Base-by-base conservation (phyloP, 2,797 vertebrate species). In the Fistularia tabacaria region DNA sequence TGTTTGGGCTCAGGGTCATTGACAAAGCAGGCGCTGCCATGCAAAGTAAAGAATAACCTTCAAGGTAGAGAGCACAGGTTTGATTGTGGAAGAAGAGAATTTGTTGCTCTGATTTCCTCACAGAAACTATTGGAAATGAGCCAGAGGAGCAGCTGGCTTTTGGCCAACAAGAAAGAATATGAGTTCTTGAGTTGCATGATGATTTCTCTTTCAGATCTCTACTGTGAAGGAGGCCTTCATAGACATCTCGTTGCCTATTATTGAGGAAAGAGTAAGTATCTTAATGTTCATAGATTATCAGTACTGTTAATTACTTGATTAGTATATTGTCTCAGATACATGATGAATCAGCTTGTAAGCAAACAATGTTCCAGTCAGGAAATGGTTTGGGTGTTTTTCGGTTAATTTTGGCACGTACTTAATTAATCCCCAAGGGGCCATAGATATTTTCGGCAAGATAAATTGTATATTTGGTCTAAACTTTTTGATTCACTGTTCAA, bases 211-310 rank as follows among this genome's bases (percentile, higher is more conserved):
- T 73, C 61, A 99, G 97, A 96, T 99, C 80, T 98, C 94, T 42
- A 94, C 90, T 9, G 93, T 98, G 70, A 97, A 94, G 74, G 97
- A 99, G 84, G 94, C 95, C 60, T 99, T 99, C 81, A 96, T 99
- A 77, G 97, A 99, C 88, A 95, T 99, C 85, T 99, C 97, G 52
- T 91, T 99, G 76, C 97, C 96, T 76, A 97, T 99, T 77, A 95
- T 96, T 79, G 96, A 99, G 85, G 97, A 98, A 81, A 88, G 96
- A 93, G 97, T 99, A 88, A 97, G 95, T 3, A n/a, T n/a, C n/a
- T n/a, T n/a, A n/a, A n/a, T n/a, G n/a, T n/a, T n/a, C n/a, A n/a
- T n/a, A n/a, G n/a, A n/a, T n/a, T n/a, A n/a, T 15, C 50, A 54
- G 49, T 54, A 1, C 14, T 49, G 4, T 14, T 10, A 6, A 7